Evolutionary conservation across 2,113 vertebrate species (phyloP).

Genomic region (Oreotrochilus melanogaster): DNA sequence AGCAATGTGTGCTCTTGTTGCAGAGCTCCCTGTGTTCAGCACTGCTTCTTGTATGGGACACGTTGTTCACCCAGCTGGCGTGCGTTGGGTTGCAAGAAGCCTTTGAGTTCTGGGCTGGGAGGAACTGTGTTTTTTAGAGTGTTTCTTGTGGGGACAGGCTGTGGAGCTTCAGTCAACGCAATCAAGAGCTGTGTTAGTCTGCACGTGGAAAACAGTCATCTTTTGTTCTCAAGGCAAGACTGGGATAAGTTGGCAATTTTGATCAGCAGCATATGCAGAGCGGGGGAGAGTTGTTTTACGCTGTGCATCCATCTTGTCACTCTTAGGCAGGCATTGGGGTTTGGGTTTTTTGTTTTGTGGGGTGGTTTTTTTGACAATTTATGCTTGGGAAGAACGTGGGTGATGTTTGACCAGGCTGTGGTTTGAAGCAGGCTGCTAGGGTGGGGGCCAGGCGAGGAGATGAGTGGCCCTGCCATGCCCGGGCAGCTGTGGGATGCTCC

Average conservation of each 20-base stretch:
- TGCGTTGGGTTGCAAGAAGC: background rate
- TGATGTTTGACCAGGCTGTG: background rate
- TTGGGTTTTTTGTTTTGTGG: too few relatives aligned
- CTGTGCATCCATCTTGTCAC: background rate
- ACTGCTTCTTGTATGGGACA: accelerated
- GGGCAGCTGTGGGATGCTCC: constrained; percentile 10
- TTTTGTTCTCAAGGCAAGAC: constrained; percentile 44
- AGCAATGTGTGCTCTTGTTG: background rate
- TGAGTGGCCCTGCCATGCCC: accelerated
- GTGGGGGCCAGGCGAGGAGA: background rate
- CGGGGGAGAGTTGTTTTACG: background rate
- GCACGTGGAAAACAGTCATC: background rate
- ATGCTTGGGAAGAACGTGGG: background rate
- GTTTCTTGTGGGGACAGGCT: background rate
- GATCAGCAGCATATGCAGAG: constrained; percentile 32
- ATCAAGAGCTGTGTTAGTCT: background rate
- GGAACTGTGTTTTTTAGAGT: background rate
- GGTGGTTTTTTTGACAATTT: background rate
- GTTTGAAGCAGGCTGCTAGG: accelerated
- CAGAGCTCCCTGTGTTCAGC: background rate
- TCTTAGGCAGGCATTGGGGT: background rate
- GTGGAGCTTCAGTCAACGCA: background rate
- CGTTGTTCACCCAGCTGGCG: accelerated
- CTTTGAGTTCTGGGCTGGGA: background rate
- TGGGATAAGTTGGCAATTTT: constrained; percentile 42